A percentile compares a stretch with the other conserved stretches of the same genome.
Evolutionary conservation across 1,140 invertebrate genomes (phyloP).

Genomic region (Galleria mellonella): DNA sequence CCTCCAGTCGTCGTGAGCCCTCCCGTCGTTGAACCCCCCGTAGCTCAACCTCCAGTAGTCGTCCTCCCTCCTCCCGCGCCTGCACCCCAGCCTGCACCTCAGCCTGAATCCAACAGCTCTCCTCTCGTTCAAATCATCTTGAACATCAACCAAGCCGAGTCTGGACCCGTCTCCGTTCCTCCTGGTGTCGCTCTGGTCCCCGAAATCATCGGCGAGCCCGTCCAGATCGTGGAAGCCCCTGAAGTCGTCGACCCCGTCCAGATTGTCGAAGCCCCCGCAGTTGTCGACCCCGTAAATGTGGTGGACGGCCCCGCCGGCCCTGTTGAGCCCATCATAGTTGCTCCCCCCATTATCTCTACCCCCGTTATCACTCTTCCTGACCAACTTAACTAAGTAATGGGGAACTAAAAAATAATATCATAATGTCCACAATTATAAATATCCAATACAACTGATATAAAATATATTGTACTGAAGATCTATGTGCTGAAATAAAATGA

Average conservation of each 20-base stretch:
- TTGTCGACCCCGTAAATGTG: conserved; percentile 5
- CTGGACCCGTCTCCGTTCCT: conserved; percentile 1
- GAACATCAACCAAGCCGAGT: conserved; percentile 13
- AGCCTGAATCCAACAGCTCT: neutral
- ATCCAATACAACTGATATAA: no score
- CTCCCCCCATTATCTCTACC: conserved; percentile 4
- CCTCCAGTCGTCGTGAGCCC: neutral
- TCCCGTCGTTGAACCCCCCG: conserved; percentile 9
- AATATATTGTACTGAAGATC: no score
- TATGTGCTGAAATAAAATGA: no score
- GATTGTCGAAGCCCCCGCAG: neutral
- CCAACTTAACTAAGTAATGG: neutral
- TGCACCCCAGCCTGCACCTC: no score
- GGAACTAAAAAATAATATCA: no score
- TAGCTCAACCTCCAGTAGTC: conserved; percentile 11
- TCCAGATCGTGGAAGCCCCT: conserved; percentile 2
- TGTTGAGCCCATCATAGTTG: conserved; percentile 2
- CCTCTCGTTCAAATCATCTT: conserved; percentile 18
- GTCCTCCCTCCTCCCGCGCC: conserved; percentile 2
- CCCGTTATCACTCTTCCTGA: conserved; percentile 2
- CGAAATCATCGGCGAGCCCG: neutral
- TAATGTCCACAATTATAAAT: no score
- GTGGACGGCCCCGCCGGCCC: neutral
- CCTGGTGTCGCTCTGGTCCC: neutral
- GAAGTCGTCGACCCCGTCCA: conserved; percentile 2